Conservation (phyloP, 2,888 invertebrate species). For the Chymomyza procnemis region DNA sequence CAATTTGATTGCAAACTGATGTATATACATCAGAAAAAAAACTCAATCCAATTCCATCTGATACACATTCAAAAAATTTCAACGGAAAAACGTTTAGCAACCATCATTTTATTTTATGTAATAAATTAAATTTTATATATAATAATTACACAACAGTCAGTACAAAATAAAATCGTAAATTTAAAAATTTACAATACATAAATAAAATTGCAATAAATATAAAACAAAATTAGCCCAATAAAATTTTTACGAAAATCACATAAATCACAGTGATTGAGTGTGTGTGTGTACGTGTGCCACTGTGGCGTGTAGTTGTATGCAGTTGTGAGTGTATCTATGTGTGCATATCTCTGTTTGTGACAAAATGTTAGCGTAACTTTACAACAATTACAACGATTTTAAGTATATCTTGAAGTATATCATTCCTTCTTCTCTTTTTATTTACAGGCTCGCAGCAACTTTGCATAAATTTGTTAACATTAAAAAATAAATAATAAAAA, state of each 20-base stretch:
- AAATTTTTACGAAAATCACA: slow-evolving; percentile 57
- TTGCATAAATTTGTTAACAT: neutral
- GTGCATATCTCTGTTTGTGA: slow-evolving; percentile 22
- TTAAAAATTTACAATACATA: slow-evolving; percentile 8
- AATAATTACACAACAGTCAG: neutral
- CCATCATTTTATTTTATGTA: neutral
- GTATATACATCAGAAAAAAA: no score
- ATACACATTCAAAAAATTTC: no score
- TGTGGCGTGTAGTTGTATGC: neutral
- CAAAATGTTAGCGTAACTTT: slow-evolving; percentile 60
- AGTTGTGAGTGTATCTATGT: slow-evolving; percentile 2
- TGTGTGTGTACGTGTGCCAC: neutral
- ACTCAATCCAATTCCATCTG: no score
- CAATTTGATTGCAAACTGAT: no score
- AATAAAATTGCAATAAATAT: slow-evolving; percentile 48
- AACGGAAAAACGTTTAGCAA: neutral
- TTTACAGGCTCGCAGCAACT: neutral
- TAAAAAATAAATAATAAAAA: neutral
- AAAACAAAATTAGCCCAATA: slow-evolving; percentile 62
- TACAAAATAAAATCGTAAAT: neutral
- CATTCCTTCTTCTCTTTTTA: neutral
- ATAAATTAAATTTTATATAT: neutral
- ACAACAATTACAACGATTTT: slow-evolving; percentile 16
- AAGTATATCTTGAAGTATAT: no score
- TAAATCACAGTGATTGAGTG: slow-evolving; percentile 41